These are phyloP conservation scores for Tineola bisselliella DNA, from an alignment of 2,888 invertebrate species.

Conservation along the genomic window DNA sequence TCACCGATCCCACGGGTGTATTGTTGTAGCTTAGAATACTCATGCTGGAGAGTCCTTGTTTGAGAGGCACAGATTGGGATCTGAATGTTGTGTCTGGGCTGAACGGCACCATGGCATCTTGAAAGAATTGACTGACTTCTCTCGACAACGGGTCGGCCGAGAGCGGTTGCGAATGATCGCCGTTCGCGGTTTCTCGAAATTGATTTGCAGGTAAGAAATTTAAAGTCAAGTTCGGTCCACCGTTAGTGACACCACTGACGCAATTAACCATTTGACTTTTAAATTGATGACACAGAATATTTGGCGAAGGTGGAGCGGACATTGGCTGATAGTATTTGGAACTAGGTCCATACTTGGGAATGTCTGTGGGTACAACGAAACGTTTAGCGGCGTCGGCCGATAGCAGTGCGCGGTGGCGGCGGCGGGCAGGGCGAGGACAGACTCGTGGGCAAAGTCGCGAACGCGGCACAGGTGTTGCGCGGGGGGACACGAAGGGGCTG, in stretches of 20 bases:
- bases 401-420: slow-evolving; percentile 44
- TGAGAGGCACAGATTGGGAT: slow-evolving; percentile 84
- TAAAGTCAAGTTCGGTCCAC: slow-evolving; percentile 50
- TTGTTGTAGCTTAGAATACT: slow-evolving; percentile 52
- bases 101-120: slow-evolving; percentile 51
- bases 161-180: slow-evolving; percentile 42
- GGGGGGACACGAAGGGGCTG: slow-evolving; percentile 85
- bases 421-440: slow-evolving; percentile 50
- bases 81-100: slow-evolving; percentile 61
- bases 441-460: slow-evolving; percentile 69
- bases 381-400: slow-evolving; percentile 42
- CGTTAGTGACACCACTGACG: slow-evolving; percentile 41
- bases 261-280: slow-evolving; percentile 62
- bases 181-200: slow-evolving; percentile 55
- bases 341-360: slow-evolving; percentile 39
- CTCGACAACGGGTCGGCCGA: slow-evolving; percentile 63
- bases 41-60: slow-evolving; percentile 61
- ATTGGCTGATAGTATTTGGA: slow-evolving; percentile 61
- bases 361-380: slow-evolving; percentile 55
- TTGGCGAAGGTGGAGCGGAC: slow-evolving; percentile 78
- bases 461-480: slow-evolving; percentile 77
- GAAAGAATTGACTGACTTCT: slow-evolving; percentile 72
- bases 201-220: slow-evolving; percentile 50
- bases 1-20: slow-evolving; percentile 72
- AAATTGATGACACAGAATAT: slow-evolving; percentile 53